Evolutionary conservation across 1,140 invertebrate species (phyloP), one percentile per base, ranked within the genome.

Genomic region (Meloidogyne hapla): DNA sequence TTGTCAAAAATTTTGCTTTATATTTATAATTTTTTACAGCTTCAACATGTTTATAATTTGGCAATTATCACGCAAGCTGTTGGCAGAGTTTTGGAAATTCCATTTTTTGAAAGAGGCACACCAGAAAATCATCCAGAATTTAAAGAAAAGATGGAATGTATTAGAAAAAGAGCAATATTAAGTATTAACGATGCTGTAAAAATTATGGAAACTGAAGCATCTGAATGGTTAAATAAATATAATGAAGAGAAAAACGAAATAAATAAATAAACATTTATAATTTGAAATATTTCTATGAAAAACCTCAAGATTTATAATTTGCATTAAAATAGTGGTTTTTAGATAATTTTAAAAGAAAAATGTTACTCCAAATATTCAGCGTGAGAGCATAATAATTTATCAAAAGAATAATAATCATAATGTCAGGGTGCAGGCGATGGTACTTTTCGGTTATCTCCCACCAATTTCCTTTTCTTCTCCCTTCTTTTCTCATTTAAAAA

Each of bases 141-240:
- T 62, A 62, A 71, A 33, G 69, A 38, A n/a, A 71, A 71, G 26
- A 71, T 62, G n/a, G 23, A 21, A 28, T 33, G 21, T 33, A 21
- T 71, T 18, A 25, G 26, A 28, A 33, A 18, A 12, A 71, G 69
- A 13, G 38, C 69, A n/a, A 28, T 15, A 25, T 10, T 12, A 62
- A 62, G 45, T 10, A 38, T 71, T 15, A 23, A n/a, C 2, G 69
- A 71, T 21, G 69, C 69, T 21, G 1, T 71, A 25, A 28, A 45
- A 42, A 62, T 56, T 23, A 10, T 71, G 18, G 69, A 71, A 48
- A 28, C 18, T 23, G 69, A 45, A 28, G 69, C 45, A 28, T 42
- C 69, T n/a, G 69, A 71, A 71, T 71, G 69, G 69, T n/a, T 71
- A 62, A 56, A 56, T 56, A 62, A 71, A 48, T n/a, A n/a, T n/a